Percentiles rank a stretch among this genome's conserved stretches.
phyloP scores from a whole-genome alignment of 1,140 invertebrate genomes.

The Drosophila orosa region DNA sequence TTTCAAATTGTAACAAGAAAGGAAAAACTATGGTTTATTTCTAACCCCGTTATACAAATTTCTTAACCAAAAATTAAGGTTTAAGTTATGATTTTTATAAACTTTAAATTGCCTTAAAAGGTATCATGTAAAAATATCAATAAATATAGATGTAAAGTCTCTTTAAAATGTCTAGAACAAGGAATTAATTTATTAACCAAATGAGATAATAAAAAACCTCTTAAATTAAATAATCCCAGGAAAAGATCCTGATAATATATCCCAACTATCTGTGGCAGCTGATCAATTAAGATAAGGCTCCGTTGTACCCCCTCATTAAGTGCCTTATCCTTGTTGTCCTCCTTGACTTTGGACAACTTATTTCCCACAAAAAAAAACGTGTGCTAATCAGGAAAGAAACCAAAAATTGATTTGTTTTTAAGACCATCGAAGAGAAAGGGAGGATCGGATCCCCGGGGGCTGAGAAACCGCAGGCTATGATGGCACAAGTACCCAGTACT shows the following conservation, averaged over 20 bases:
- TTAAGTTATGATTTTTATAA: background rate
- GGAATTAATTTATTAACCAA: background rate
- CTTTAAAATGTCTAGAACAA: background rate
- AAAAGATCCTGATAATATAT: background rate
- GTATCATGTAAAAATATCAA: no score
- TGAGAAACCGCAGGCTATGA: constrained; percentile 31
- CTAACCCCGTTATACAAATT: background rate
- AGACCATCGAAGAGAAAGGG: background rate
- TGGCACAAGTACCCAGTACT: constrained; percentile 22
- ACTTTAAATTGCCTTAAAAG: background rate
- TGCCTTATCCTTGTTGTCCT: constrained; percentile 11
- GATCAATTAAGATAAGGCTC: constrained; percentile 19
- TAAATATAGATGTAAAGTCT: background rate
- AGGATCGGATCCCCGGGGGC: background rate
- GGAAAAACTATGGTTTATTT: no score
- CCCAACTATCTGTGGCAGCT: background rate
- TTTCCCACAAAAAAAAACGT: constrained; percentile 6
- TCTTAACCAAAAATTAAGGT: background rate
- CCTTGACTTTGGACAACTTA: constrained; percentile 20
- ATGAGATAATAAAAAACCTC: background rate
- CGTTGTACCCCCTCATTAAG: background rate
- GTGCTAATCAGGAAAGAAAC: constrained; percentile 21
- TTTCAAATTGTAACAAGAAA: no score
- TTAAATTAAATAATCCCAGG: background rate
- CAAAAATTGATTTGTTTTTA: constrained; percentile 27